These are phyloP conservation scores for Clostera curtula DNA, from an alignment of 2,888 invertebrate species.

Conservation along the genomic window DNA sequence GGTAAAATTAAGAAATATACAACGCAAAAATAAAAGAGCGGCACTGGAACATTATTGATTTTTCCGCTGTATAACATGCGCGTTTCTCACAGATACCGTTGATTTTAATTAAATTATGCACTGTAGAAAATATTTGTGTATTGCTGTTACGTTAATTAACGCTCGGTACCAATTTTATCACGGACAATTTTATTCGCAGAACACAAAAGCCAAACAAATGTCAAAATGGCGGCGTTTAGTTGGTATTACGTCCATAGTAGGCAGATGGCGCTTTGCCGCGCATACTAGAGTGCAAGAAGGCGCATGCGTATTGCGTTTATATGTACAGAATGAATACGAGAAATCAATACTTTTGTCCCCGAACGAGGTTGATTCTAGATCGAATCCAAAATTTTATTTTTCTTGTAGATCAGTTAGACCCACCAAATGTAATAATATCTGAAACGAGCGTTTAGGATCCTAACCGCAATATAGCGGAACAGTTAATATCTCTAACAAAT, in stretches of 20 bases:
- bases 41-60: constrained; percentile 63
- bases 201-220: constrained; percentile 75
- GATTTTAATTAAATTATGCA: constrained; percentile 27
- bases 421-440: too few species aligned
- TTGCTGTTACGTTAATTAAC: constrained; percentile 33
- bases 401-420: too few species aligned
- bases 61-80: constrained; percentile 40
- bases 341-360: too few species aligned
- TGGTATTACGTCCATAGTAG: constrained; percentile 29
- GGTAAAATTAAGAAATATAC: constrained; percentile 33
- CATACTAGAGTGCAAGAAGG: too few species aligned
- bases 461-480: too few species aligned
- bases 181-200: constrained; percentile 45
- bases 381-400: too few species aligned
- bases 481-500: too few species aligned
- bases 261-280: constrained; percentile 56
- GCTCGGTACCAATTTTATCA: constrained; percentile 42
- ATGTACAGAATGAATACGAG: not conserved
- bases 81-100: constrained; percentile 32
- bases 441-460: too few species aligned
- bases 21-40: constrained; percentile 63
- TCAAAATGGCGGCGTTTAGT: constrained; percentile 73
- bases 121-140: constrained; percentile 24
- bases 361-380: too few species aligned
- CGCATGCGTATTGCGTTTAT: too few species aligned